Percentiles rank a stretch among this genome's conserved stretches.
These are phyloP conservation scores for Lobophora halterata DNA, from an alignment of 2,888 invertebrate species.

Conservation along the genomic window DNA sequence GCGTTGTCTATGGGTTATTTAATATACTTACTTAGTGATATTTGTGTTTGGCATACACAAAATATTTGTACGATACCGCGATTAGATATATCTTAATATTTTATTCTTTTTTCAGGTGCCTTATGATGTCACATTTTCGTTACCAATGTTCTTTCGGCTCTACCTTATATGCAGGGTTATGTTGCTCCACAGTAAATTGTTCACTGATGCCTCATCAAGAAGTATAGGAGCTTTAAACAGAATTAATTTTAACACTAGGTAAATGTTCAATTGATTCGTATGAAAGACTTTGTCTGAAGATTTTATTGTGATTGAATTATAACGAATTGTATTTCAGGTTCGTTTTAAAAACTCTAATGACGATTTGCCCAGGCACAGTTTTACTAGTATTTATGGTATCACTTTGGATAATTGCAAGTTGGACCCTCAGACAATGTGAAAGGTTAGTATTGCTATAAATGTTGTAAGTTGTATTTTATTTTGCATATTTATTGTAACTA, in stretches of 20 bases:
- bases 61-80: too few relatives aligned
- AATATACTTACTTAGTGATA: too few relatives aligned
- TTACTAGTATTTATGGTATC: slow-evolving; percentile 99
- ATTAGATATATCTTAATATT: neutral
- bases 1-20: too few relatives aligned
- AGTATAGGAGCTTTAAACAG: slow-evolving; percentile 98
- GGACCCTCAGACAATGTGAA: slow-evolving; percentile 99
- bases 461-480: slow-evolving; percentile 38
- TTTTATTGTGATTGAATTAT: neutral
- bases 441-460: slow-evolving; percentile 84
- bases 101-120: slow-evolving; percentile 83
- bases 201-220: slow-evolving; percentile 99
- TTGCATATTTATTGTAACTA: slow-evolving; percentile 35
- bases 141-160: slow-evolving; percentile 99
- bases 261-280: slow-evolving; percentile 63
- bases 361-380: slow-evolving; percentile 99
- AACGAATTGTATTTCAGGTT: slow-evolving; percentile 79
- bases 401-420: slow-evolving; percentile 99
- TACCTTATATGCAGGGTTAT: slow-evolving; percentile 99
- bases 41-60: too few relatives aligned
- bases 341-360: slow-evolving; percentile 99
- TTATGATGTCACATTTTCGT: slow-evolving; percentile 97
- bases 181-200: slow-evolving; percentile 99
- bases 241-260: slow-evolving; percentile 99
- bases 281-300: neutral